Conservation (phyloP, 2,888 invertebrate species). For the Tinea semifulvella region DNA sequence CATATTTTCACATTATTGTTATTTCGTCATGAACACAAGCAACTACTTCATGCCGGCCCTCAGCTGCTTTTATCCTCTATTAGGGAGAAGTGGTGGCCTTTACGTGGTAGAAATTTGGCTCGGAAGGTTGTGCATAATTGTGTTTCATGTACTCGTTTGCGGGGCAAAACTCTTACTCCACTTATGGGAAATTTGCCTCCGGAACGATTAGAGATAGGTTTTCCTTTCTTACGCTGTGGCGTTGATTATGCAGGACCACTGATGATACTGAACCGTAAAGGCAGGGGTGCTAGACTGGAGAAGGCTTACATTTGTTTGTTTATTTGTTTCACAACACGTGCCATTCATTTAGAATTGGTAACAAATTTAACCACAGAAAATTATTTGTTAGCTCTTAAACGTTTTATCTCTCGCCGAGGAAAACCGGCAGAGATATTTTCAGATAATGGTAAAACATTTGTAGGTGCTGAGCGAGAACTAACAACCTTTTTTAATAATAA, state of each 20-base stretch:
- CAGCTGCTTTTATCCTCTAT: too few species aligned
- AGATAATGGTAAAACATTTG: constrained; percentile 22
- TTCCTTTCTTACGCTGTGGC: constrained; percentile 13
- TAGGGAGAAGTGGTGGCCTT: too few species aligned
- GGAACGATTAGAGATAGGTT: constrained; percentile 14
- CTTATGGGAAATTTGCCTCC: constrained; percentile 14
- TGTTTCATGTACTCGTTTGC: too few species aligned
- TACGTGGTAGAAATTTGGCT: too few species aligned
- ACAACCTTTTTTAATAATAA: too few species aligned
- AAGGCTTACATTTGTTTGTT: constrained; percentile 19
- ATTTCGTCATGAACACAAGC: too few species aligned
- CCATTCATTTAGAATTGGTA: constrained; percentile 27
- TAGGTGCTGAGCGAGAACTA: constrained; percentile 20
- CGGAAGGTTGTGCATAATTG: too few species aligned
- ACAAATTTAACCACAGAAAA: constrained; percentile 24
- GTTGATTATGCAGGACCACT: constrained; percentile 17
- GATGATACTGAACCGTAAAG: constrained; percentile 14
- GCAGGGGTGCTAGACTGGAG: constrained; percentile 13
- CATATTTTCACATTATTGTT: too few species aligned
- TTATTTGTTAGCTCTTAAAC: constrained; percentile 22
- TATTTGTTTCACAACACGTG: constrained; percentile 23
- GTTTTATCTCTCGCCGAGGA: constrained; percentile 20
- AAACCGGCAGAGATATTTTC: constrained; percentile 18
- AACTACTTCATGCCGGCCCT: too few species aligned
- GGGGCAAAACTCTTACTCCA: not conserved